A percentile compares a stretch with the other conserved stretches of the same genome.
Conservation (phyloP, 2,888 invertebrate genomes). For the Myopa testacea region DNA sequence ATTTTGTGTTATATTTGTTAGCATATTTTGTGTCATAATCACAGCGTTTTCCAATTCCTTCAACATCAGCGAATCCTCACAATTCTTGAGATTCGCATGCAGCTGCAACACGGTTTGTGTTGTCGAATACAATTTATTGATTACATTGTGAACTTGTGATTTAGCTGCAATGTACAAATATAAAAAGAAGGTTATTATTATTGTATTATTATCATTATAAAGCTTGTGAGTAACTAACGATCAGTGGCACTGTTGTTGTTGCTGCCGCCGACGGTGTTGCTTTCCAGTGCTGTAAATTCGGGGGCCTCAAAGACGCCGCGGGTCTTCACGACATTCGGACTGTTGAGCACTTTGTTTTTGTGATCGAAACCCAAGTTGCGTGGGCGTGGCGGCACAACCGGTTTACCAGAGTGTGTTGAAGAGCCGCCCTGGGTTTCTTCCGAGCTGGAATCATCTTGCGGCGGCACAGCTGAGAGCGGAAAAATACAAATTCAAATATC, state of each 20-base stretch:
- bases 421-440: conserved; percentile 72
- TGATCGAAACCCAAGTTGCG: conserved; percentile 76
- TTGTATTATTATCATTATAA: not conserved
- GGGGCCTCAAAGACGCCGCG: conserved; percentile 58
- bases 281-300: conserved; percentile 56
- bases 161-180: conserved; percentile 69
- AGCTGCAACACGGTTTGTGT: conserved; percentile 68
- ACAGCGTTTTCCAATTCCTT: conserved; percentile 69
- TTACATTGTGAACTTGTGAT: conserved; percentile 74
- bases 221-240: conserved; percentile 55
- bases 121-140: conserved; percentile 70
- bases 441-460: conserved; percentile 84
- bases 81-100: conserved; percentile 67
- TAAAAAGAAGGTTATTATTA: not conserved
- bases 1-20: conserved; percentile 67
- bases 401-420: conserved; percentile 67
- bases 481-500: not conserved
- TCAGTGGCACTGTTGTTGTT: conserved; percentile 49
- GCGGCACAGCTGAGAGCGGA: conserved; percentile 49
- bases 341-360: conserved; percentile 61
- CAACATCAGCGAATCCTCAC: conserved; percentile 64
- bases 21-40: conserved; percentile 69
- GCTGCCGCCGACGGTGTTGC: conserved; percentile 41
- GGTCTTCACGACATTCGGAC: conserved; percentile 56
- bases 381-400: conserved; percentile 75